A percentile compares a stretch with the other conserved stretches of the same genome.
These are phyloP conservation scores for Uria lomvia DNA, from an alignment of 2,113 vertebrate species.

Conservation along the genomic window DNA sequence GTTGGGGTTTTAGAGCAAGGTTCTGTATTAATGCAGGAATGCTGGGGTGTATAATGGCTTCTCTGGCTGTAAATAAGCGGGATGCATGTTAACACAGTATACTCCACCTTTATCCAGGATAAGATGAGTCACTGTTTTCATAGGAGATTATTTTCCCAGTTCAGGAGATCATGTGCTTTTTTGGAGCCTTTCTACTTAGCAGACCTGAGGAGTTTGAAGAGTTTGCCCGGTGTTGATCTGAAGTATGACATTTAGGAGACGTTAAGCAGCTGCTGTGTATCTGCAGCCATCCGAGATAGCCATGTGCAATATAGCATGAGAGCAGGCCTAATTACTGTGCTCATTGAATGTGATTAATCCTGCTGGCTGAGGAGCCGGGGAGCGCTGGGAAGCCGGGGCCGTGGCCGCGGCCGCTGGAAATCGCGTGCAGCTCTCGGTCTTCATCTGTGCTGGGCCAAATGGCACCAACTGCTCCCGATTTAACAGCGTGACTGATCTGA, in stretches of 20 bases:
- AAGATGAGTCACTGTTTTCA: not conserved
- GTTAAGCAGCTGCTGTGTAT: conserved; percentile 11
- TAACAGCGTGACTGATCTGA: not conserved
- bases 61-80: not conserved
- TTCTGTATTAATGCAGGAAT: not conserved
- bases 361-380: conserved; percentile 26
- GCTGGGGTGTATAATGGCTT: not conserved
- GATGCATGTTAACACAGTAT: not conserved
- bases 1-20: not conserved
- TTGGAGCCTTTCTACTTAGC: accelerated
- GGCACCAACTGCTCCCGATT: not conserved
- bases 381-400: not conserved
- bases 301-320: not conserved
- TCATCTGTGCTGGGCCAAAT: conserved; percentile 1
- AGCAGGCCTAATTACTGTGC: not conserved
- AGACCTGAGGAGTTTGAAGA: not conserved
- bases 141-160: not conserved
- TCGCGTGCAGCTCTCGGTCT: not conserved
- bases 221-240: not conserved
- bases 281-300: not conserved
- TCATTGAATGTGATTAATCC: conserved; percentile 27
- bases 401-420: not conserved
- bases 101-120: not conserved
- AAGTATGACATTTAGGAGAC: not conserved
- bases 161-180: not conserved